These are phyloP conservation scores for Orchestia grillus DNA, from an alignment of 1,140 invertebrate species.

Conservation along the genomic window DNA sequence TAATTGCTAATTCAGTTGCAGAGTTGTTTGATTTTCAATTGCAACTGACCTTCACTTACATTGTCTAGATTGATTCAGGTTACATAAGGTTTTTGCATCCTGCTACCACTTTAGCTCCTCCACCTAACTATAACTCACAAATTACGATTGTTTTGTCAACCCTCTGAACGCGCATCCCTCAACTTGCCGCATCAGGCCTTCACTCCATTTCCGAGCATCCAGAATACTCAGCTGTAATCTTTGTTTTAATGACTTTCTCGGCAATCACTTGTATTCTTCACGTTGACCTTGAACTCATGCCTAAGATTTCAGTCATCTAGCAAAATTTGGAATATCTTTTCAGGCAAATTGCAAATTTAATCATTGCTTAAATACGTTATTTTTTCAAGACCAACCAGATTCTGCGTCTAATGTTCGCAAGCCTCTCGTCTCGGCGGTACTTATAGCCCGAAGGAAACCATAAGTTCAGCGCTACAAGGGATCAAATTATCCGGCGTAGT, in stretches of 20 bases:
- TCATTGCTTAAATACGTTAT: neutral
- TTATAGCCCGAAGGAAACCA: neutral
- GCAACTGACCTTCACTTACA: neutral
- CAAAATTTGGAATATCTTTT: too few relatives aligned
- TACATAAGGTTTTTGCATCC: neutral
- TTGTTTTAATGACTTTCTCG: neutral
- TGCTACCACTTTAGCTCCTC: neutral
- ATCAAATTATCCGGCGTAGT: neutral
- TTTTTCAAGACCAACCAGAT: neutral
- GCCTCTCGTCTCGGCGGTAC: neutral
- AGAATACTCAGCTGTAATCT: neutral
- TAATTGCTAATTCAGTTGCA: too few relatives aligned
- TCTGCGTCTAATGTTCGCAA: neutral
- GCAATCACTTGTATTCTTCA: neutral
- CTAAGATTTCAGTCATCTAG: neutral
- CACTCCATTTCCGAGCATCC: neutral
- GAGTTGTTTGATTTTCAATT: too few relatives aligned
- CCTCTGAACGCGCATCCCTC: neutral
- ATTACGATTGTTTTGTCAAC: neutral
- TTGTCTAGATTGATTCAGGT: neutral
- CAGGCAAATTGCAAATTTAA: too few relatives aligned
- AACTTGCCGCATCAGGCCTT: neutral
- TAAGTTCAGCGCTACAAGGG: neutral
- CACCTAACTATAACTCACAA: neutral
- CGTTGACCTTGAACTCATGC: too few relatives aligned